phyloP scores from a whole-genome alignment of 2,888 invertebrate species.

The Melikaiella ostensackeni region DNA sequence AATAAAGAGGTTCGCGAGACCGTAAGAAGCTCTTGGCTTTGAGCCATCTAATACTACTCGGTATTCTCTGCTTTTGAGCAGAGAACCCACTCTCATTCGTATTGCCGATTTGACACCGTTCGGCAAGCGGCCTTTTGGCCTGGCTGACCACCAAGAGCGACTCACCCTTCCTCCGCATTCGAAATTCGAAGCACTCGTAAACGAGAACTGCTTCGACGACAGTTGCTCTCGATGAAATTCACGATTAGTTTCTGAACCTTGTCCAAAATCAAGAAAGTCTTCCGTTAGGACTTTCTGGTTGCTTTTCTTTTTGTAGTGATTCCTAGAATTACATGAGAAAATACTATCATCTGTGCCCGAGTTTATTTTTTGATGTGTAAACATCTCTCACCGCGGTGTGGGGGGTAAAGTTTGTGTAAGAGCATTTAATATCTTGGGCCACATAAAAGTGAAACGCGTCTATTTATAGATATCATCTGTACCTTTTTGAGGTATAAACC shows the following conservation, averaged over 20 bases:
- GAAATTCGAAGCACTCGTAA: conserved; percentile 34
- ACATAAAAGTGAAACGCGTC: too few relatives aligned
- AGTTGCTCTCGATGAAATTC: conserved; percentile 36
- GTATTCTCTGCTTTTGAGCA: conserved; percentile 31
- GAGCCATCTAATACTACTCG: conserved; percentile 65
- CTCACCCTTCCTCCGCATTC: conserved; percentile 28
- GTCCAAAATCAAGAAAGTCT: conserved; percentile 13
- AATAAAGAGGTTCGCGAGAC: conserved; percentile 55
- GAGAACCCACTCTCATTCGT: conserved; percentile 30
- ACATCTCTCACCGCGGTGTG: too few relatives aligned
- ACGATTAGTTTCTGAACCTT: conserved; percentile 23
- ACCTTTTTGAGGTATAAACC: too few relatives aligned
- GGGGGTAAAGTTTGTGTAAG: too few relatives aligned
- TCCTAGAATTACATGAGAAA: too few relatives aligned
- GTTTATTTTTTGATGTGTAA: too few relatives aligned
- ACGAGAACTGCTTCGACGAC: conserved; percentile 27
- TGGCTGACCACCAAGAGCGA: conserved; percentile 37
- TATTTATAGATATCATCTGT: too few relatives aligned
- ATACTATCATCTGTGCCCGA: too few relatives aligned
- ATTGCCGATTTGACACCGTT: conserved; percentile 41
- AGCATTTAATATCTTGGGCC: too few relatives aligned
- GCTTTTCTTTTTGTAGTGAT: too few relatives aligned
- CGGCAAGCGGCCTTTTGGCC: conserved; percentile 37
- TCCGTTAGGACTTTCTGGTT: background rate
- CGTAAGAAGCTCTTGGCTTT: conserved; percentile 66